Base-by-base conservation (phyloP, 2,888 invertebrate genomes). In the Xestia xanthographa region DNA sequence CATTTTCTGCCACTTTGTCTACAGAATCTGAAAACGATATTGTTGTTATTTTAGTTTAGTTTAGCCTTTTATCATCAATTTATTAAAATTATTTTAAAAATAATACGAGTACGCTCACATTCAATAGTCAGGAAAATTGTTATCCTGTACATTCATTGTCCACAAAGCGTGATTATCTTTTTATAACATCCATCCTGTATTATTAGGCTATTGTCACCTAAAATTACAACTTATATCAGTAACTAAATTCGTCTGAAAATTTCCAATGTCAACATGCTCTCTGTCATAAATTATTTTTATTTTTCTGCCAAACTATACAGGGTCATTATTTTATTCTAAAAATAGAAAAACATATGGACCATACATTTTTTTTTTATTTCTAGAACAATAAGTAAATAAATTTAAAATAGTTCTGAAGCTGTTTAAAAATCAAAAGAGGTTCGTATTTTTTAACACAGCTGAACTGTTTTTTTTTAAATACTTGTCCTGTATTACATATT, bases 91-190 rank as follows among this genome's bases (percentile, higher is more conserved):
- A 38, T 60, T 20, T 22, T 41, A 5, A 20, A 65, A 63, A 75
- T 75, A 65, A 41, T 5, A 68, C 34, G 22, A 60, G 4, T 9
- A 41, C 20, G 29, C 12, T 14, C n/a, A 26, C n/a, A 41, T 29
- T 67, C 50, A 72, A 77, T 82, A 34, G 45, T 9, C 58, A 67
- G 83, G 79, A 78, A 43, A 82, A 72, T 60, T 0, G 41, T 72
- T 82, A 58, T 72, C 83, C 80, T 72, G 72, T 22, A n/a, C n/a
- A n/a, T n/a, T 1, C 12, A 34, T 81, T 75, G 65, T 81, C 17
- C 17, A 38, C 14, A 34, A 20, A 14, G 22, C 20, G 8, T 53
- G 12, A 50, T 66, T 66, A 67, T 66, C 11, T 65, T 20, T 6
- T 11, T n/a, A 66, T 11, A 43, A 56, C 22, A 66, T 66, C 26